Evolutionary conservation across 2,797 vertebrate species (phyloP).

Genomic region (Trematomus bernacchii): DNA sequence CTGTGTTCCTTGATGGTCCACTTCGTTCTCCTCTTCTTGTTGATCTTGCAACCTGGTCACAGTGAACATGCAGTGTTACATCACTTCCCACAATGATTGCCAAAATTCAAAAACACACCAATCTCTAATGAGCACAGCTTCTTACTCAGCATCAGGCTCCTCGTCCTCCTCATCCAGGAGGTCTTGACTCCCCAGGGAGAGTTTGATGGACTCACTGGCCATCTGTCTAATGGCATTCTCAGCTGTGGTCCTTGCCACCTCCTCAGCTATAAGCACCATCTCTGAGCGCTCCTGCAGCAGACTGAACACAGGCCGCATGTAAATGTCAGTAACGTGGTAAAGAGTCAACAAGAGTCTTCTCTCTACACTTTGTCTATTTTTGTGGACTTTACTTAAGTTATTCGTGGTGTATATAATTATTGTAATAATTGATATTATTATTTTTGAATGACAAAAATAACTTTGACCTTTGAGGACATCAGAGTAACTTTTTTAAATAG

Average conservation of each 20-base stretch:
- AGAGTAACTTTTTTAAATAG: too few relatives aligned
- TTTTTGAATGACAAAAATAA: too few relatives aligned
- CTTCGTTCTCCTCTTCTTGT: slow-evolving; percentile 68
- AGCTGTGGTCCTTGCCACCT: slow-evolving; percentile 83
- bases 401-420: not conserved
- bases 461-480: too few relatives aligned
- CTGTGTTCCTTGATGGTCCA: slow-evolving; percentile 56
- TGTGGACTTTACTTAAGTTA: not conserved
- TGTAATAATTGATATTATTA: too few relatives aligned
- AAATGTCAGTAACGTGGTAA: not conserved
- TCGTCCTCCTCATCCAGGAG: slow-evolving; percentile 62
- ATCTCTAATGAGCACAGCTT: not conserved
- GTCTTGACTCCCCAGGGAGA: slow-evolving; percentile 78
- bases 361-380: not conserved
- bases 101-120: not conserved
- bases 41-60: slow-evolving; percentile 60
- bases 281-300: slow-evolving; percentile 79
- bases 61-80: slow-evolving; percentile 35
- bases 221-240: slow-evolving; percentile 83
- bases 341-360: not conserved
- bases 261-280: slow-evolving; percentile 80
- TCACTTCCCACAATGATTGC: not conserved
- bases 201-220: slow-evolving; percentile 74
- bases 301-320: slow-evolving; percentile 48
- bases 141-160: slow-evolving; percentile 71